phyloP scores from a whole-genome alignment of 2,888 invertebrate genomes.

The Xestobium rufovillosum region DNA sequence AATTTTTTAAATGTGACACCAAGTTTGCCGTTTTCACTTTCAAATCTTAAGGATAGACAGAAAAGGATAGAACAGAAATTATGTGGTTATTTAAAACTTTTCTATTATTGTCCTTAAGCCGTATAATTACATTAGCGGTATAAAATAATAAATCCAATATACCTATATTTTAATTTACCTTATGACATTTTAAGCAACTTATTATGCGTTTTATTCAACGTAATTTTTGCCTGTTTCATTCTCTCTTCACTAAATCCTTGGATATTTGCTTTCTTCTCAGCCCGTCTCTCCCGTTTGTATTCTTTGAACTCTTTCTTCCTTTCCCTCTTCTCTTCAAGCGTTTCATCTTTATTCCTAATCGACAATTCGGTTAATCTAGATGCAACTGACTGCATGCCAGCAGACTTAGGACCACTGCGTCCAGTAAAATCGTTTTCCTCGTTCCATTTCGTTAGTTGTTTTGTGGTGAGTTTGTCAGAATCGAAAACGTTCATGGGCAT shows the following conservation, averaged over 20 bases:
- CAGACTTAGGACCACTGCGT: conserved; percentile 47
- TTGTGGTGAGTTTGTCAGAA: conserved; percentile 58
- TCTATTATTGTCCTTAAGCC: too few species aligned
- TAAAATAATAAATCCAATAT: too few species aligned
- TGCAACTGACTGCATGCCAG: conserved; percentile 55
- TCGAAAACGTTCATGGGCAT: conserved; percentile 62
- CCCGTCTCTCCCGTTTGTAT: conserved; percentile 67
- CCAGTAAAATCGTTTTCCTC: conserved; percentile 39
- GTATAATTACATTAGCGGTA: too few species aligned
- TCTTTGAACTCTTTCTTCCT: conserved; percentile 73
- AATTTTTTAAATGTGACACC: too few species aligned
- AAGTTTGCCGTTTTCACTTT: too few species aligned
- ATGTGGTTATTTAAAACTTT: too few species aligned
- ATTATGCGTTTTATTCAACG: conserved; percentile 67
- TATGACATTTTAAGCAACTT: too few species aligned
- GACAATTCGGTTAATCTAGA: conserved; percentile 65
- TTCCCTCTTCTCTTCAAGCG: conserved; percentile 64
- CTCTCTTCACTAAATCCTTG: conserved; percentile 81
- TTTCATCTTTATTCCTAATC: conserved; percentile 67
- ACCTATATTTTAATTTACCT: too few species aligned
- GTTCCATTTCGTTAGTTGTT: conserved; percentile 60
- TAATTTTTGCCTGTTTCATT: conserved; percentile 69
- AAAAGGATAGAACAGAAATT: too few species aligned
- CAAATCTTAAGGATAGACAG: too few species aligned
- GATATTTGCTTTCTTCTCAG: conserved; percentile 74